Percentiles rank a stretch among this genome's conserved stretches.
Conservation (phyloP, 2,888 invertebrate genomes). For the Tenthredo distinguenda region DNA sequence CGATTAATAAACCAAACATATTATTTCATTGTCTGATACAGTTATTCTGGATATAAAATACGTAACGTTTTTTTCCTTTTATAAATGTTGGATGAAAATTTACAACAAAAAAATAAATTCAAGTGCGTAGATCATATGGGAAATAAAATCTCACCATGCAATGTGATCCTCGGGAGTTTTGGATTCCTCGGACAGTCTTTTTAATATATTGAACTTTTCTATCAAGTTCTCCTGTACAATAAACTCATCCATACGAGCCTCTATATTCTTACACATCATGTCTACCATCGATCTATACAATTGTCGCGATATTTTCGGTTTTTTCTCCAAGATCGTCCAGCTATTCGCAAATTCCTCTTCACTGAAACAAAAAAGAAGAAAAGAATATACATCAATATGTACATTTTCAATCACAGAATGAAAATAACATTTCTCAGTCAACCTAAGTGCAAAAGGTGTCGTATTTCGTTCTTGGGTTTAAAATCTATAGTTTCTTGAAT, state of each 20-base stretch:
- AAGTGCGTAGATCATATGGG: background rate
- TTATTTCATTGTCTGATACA: background rate
- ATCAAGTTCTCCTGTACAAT: constrained; percentile 64
- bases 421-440: background rate
- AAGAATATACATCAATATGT: background rate
- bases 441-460: background rate
- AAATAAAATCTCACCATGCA: constrained; percentile 64
- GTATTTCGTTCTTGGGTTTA: background rate
- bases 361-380: constrained; percentile 61
- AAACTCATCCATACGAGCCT: constrained; percentile 63
- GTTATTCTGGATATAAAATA: background rate
- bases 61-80: too few species aligned
- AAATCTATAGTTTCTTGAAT: background rate
- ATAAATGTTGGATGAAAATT: background rate
- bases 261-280: constrained; percentile 64
- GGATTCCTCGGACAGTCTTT: constrained; percentile 62
- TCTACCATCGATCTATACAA: constrained; percentile 65
- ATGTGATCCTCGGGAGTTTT: constrained; percentile 56
- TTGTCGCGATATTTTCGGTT: constrained; percentile 59
- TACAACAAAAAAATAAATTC: background rate
- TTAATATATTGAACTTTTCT: constrained; percentile 62
- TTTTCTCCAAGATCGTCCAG: constrained; percentile 64
- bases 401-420: background rate
- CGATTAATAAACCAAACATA: constrained; percentile 4
- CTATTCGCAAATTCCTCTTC: constrained; percentile 65